Evolutionary conservation across 2,797 vertebrate species (phyloP), one percentile per base, ranked within the genome.

Genomic region (Malacoctenus gilli): DNA sequence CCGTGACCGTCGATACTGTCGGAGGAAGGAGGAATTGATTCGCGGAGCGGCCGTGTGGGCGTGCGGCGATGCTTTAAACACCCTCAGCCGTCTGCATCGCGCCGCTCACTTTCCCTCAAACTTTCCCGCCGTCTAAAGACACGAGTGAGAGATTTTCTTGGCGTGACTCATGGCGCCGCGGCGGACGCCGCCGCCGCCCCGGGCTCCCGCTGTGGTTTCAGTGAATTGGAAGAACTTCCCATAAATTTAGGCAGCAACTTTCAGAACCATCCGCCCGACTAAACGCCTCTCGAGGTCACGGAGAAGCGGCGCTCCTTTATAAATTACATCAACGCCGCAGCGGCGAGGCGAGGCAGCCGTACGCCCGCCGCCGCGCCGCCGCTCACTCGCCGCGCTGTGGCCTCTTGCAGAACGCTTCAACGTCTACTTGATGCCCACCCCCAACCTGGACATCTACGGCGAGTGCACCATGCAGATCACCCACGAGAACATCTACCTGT

Each of bases 381-480:
- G n/a, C n/a, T n/a, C n/a, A n/a, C n/a, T n/a, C n/a, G 20, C 19
- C 14, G 13, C 16, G 6, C 20, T 21, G 3, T 20, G 31, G 4
- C 25, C 25, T 9, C 56, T 77, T 84, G 21, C 89, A 99, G 96
- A 99, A 64, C 92, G 97, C 37, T 98, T 99, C 93, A 96, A 98
- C 37, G 97, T 99, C 34, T 98, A 98, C 80, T 92, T 99, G 52
- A 98, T 99, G 96, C 97, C 97, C 68, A 98, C 96, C 8, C 96
- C 97, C 10, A 98, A 98, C 89, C 91, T 99, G 93, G 97, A 99
- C 88, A 98, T 99, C 89, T 99, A 98, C 14, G 97, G 97, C 13
- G 97, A 98, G 90, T 99, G 97, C 91, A 98, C 96, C 71, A 98
- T 99, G 96, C 97, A 99, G 90, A 98, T 99, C 86, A 98, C 97